Base-by-base conservation (phyloP, 2,888 invertebrate species). In the Trichacis sp. region DNA sequence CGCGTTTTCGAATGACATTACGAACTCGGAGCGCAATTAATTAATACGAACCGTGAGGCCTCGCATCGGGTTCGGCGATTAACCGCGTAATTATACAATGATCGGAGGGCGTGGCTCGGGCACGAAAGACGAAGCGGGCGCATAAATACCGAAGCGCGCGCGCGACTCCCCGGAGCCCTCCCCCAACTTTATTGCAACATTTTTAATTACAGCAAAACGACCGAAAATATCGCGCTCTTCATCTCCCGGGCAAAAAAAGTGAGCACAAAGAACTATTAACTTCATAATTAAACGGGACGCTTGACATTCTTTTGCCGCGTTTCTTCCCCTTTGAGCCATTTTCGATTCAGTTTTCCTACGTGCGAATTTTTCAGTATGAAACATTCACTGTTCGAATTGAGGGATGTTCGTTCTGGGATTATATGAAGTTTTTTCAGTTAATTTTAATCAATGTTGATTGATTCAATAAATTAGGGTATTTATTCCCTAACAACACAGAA, bases 81-180 rank as follows among this genome's bases (percentile, higher is more conserved):
- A 82, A 83, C 79, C 78, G 73, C 75, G 77, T 78, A 81, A 82
- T 82, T 80, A 79, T 80, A 80, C 78, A 82, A 81, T 80, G 81
- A 81, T 80, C 75, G 74, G 69, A 68, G 79, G 82, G 80, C 83
- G 80, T 80, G 81, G 76, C 75, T 55, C 72, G 61, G 54, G 69
- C 69, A 72, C 73, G 67, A 64, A 67, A 65, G 69, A 69, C 46
- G 49, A 48, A 59, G 52, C 64, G 47, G 68, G 68, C 45, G 70
- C 64, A 75, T 73, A 76, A 75, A 74, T 74, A 77, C 74, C 72
- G 55, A 72, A 73, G 70, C 57, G 67, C 68, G 68, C 71, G 74
- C 58, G 60, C 63, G 75, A 79, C 77, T 79, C 77, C 74, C 77
- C 76, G 71, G 69, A 71, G 64, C 64, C 67, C 73, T 69, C 68